Evolutionary conservation across 2,113 vertebrate genomes (phyloP), one percentile per base, ranked within the genome.

Genomic region (Acinonyx jubatus): DNA sequence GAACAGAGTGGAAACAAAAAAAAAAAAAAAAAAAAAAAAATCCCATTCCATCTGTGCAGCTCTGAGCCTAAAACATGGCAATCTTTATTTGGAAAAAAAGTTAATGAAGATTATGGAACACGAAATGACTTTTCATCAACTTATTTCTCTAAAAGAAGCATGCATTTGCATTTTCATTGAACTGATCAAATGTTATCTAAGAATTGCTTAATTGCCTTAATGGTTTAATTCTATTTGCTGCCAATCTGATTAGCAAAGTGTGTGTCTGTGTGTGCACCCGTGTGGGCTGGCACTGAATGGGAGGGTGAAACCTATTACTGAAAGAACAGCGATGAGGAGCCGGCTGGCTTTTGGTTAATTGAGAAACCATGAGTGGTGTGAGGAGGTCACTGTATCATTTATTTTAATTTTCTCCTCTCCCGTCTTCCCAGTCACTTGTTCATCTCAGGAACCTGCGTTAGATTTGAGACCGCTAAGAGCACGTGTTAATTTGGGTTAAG

Each of bases 171-270:
- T 99, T 98, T 97, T 92, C 98, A 98, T 93, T 98, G 96, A 98
- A 98, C 97, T 97, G 98, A 98, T 98, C 98, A 97, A 98, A 98
- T 98, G 97, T 97, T 98, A 98, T 98, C 98, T 98, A 98, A 98
- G 98, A 98, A 98, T 97, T 97, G 94, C 98, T 97, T 99, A 98
- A 99, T 98, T 99, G 98, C 96, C 97, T 98, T 98, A 99, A 99
- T 98, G 98, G 98, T 98, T 98, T 99, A 98, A 99, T 99, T 99
- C 98, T 98, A 99, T 99, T 99, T 99, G 98, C 98, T 98, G 97
- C 98, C 98, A 98, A 99, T 98, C 96, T 98, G 98, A 99, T 99
- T 98, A 99, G 98, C 95, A 95, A 79, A 97, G 98, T 97, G 92
- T 97, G 97, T 97, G 95, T 83, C 89, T 93, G 94, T 3, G 3